A percentile compares a stretch with the other conserved stretches of the same genome.
Conservation (phyloP, 2,797 vertebrate species). For the Masticophis lateralis region DNA sequence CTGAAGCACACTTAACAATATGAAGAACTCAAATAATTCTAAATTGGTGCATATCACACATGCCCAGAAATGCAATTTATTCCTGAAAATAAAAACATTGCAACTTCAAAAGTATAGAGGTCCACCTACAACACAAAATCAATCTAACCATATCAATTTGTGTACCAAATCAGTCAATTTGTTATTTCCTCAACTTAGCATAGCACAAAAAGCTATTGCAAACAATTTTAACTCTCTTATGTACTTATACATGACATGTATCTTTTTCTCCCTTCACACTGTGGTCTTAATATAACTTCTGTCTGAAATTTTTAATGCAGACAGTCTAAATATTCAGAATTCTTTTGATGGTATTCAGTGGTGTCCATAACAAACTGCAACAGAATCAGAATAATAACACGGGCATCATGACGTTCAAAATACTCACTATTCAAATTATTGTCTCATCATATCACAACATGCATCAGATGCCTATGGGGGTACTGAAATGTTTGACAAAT, state of each 20-base stretch:
- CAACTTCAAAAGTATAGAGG: conserved; percentile 60
- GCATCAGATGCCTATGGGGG: not conserved
- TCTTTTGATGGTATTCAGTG: not conserved
- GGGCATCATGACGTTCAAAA: not conserved
- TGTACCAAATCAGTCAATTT: conserved; percentile 45
- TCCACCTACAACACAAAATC: conserved; percentile 50
- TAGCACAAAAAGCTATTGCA: conserved; percentile 36
- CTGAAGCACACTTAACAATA: conserved; percentile 71
- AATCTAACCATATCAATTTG: conserved; percentile 57
- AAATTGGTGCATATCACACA: conserved; percentile 66
- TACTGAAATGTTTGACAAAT: not conserved
- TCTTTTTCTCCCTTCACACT: conserved; percentile 19
- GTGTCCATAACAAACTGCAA: not conserved
- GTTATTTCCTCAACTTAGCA: conserved; percentile 46
- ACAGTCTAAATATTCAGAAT: not conserved
- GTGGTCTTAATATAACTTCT: conserved; percentile 26
- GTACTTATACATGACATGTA: conserved; percentile 33
- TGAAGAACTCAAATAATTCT: conserved; percentile 71
- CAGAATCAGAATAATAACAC: not conserved
- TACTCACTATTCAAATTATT: not conserved
- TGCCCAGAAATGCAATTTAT: conserved; percentile 67
- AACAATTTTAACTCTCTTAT: conserved; percentile 43
- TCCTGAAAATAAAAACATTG: conserved; percentile 69
- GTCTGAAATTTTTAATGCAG: not conserved
- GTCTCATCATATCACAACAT: not conserved